phyloP scores from a whole-genome alignment of 2,113 vertebrate genomes.

The Orthochromis indermauri region DNA sequence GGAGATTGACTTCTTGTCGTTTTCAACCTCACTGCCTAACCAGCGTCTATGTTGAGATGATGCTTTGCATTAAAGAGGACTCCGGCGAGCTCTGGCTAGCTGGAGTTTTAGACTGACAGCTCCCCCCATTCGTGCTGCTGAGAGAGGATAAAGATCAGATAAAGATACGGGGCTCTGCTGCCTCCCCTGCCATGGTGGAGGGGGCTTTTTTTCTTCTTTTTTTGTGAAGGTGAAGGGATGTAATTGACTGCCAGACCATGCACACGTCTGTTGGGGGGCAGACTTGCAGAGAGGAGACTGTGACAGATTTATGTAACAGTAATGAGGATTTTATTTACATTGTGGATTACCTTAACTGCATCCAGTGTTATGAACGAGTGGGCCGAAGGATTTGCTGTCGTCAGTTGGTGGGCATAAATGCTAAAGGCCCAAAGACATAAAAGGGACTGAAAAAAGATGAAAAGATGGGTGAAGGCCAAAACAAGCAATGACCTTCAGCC shows the following conservation, averaged over 20 bases:
- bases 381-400: background rate
- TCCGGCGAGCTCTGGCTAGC: background rate
- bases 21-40: background rate
- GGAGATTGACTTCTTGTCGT: background rate
- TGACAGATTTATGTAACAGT: constrained; percentile 32
- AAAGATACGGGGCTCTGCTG: constrained; percentile 18
- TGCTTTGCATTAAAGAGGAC: background rate
- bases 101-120: constrained; percentile 39
- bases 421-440: background rate
- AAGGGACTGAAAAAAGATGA: background rate
- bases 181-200: background rate
- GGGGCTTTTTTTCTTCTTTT: background rate
- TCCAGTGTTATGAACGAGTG: background rate
- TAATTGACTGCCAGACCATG: constrained; percentile 49
- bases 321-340: background rate
- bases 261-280: constrained; percentile 1
- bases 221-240: constrained; percentile 34
- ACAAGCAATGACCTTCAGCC: constrained; percentile 4
- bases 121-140: constrained; percentile 1
- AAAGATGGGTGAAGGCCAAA: background rate
- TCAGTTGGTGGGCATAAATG: background rate
- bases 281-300: background rate
- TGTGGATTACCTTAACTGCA: background rate
- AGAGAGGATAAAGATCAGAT: constrained; percentile 47
- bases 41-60: background rate